Evolutionary conservation across 2,888 invertebrate species (phyloP).

Genomic region (Netelia inedita): DNA sequence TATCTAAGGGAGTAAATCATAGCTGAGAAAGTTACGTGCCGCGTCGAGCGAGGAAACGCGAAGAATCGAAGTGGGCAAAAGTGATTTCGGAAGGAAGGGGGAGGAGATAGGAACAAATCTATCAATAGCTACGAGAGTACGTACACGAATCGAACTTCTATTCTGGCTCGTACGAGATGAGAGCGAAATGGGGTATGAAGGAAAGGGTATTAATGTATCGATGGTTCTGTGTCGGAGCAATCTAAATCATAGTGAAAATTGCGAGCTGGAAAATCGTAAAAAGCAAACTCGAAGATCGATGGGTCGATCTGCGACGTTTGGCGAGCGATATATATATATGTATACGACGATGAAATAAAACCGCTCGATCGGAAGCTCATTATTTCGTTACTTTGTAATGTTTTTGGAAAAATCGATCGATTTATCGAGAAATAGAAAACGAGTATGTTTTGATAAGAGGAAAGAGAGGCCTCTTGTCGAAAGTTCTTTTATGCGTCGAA

Average conservation of each 20-base stretch:
- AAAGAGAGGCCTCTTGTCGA: not conserved
- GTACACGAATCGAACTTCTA: not conserved
- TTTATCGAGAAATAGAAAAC: not conserved
- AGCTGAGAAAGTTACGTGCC: conserved; percentile 25
- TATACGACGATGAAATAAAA: too few relatives aligned
- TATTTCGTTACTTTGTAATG: not conserved
- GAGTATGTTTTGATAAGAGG: too few relatives aligned
- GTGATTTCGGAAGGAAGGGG: conserved; percentile 22
- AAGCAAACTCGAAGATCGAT: not conserved
- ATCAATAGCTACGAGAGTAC: not conserved
- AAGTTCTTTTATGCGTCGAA: conserved; percentile 48
- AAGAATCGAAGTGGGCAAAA: conserved; percentile 15
- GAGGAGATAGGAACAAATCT: conserved; percentile 5
- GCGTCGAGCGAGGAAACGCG: not conserved
- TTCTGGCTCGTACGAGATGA: not conserved
- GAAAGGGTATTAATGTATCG: not conserved
- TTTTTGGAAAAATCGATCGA: not conserved
- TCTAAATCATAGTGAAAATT: conserved; percentile 18
- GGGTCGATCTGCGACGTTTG: not conserved
- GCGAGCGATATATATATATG: not conserved
- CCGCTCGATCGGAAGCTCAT: not conserved
- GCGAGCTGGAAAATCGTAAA: conserved; percentile 1
- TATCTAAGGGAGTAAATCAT: not conserved
- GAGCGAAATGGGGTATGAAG: conserved; percentile 5
- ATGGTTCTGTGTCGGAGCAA: conserved; percentile 4